phyloP scores from a whole-genome alignment of 2,113 vertebrate species.

The Acrocephalus kingi region DNA sequence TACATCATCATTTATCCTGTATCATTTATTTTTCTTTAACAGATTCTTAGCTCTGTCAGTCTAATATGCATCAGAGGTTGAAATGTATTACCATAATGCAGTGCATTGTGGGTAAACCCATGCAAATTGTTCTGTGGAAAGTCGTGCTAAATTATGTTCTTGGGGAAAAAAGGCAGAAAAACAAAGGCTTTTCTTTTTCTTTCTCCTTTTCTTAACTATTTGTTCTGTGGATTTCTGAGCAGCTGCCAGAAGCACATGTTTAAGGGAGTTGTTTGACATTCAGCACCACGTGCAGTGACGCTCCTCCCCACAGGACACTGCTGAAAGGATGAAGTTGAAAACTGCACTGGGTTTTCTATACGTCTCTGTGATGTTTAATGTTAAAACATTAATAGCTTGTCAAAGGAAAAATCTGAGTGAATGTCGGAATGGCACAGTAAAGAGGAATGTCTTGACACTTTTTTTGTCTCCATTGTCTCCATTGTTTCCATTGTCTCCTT shows the following conservation, averaged over 20 bases:
- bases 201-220: neutral
- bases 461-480: neutral
- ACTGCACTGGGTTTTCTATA: neutral
- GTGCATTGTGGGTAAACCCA: conserved; percentile 61
- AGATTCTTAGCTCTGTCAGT: conserved; percentile 43
- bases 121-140: conserved; percentile 53
- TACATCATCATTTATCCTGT: conserved; percentile 53
- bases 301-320: neutral
- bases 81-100: conserved; percentile 43
- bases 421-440: neutral
- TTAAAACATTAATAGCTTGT: conserved; percentile 5
- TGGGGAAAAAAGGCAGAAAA: neutral
- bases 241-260: neutral
- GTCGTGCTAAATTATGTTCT: conserved; percentile 6
- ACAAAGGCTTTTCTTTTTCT: neutral
- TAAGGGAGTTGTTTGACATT: neutral
- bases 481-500: neutral
- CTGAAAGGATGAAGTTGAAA: neutral
- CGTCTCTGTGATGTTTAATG: neutral
- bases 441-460: neutral
- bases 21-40: conserved; percentile 55
- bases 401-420: neutral
- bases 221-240: conserved; percentile 16
- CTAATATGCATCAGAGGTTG: conserved; percentile 17
- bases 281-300: neutral